Evolutionary conservation across 2,797 vertebrate species (phyloP).

Genomic region (Acanthornis magna): DNA sequence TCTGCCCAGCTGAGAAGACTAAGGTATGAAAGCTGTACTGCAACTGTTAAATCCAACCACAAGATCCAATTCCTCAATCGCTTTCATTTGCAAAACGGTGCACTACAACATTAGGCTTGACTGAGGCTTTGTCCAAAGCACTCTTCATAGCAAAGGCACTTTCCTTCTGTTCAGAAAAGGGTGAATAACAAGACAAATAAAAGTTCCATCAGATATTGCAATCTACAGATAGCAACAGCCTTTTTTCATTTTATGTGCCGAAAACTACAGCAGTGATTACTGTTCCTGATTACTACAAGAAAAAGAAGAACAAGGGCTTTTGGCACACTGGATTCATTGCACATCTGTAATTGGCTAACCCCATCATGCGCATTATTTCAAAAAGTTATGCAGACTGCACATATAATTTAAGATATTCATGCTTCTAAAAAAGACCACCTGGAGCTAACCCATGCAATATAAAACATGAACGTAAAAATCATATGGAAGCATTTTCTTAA

Average conservation of each 20-base stretch:
- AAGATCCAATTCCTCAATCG: neutral
- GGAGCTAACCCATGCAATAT: neutral
- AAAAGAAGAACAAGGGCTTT: neutral
- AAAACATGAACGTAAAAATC: conserved; percentile 26
- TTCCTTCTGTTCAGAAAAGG: neutral
- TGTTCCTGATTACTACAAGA: conserved; percentile 34
- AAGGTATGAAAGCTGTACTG: neutral
- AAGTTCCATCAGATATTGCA: neutral
- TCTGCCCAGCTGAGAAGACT: neutral
- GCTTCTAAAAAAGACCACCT: conserved; percentile 34
- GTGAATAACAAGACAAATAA: neutral
- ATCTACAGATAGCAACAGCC: neutral
- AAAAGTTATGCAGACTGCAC: conserved; percentile 7
- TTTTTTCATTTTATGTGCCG: conserved; percentile 6
- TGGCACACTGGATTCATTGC: neutral
- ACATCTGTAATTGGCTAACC: conserved; percentile 48
- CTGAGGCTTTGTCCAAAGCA: neutral
- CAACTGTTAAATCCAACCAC: neutral
- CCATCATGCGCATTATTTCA: neutral
- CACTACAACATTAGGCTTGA: neutral
- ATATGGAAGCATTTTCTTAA: conserved; percentile 25
- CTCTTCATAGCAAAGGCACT: neutral
- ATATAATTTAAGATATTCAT: conserved; percentile 20
- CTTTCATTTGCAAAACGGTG: neutral
- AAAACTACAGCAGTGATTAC: conserved; percentile 10